Conservation (phyloP, 2,113 vertebrate species). For the Tragelaphus buxtoni region DNA sequence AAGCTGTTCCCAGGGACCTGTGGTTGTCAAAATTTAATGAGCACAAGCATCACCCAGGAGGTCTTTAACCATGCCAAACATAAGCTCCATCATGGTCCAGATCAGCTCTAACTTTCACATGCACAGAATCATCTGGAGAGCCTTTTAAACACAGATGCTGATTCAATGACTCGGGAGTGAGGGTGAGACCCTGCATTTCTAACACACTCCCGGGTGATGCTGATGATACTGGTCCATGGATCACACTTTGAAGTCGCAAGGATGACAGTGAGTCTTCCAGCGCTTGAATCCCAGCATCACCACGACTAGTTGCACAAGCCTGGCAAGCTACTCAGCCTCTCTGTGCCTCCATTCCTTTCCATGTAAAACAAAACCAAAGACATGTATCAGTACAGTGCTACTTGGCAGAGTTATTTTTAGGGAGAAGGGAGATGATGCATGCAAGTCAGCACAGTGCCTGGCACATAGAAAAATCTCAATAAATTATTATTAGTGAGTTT, state of each 20-base stretch:
- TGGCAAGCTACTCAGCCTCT: not conserved
- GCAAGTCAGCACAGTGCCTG: not conserved
- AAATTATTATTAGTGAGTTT: not conserved
- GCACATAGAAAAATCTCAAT: not conserved
- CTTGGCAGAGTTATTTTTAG: not conserved
- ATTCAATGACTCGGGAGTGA: too few relatives aligned
- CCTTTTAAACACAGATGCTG: not conserved
- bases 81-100: not conserved
- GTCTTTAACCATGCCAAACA: not conserved
- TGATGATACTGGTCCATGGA: not conserved
- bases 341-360: not conserved
- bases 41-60: not conserved
- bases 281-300: not conserved
- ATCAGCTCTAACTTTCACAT: not conserved
- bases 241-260: not conserved
- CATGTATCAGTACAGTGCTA: not conserved
- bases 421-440: not conserved
- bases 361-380: not conserved
- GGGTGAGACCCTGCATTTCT: not conserved
- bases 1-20: not conserved
- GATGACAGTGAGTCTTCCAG: not conserved
- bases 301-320: not conserved
- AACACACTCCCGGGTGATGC: not conserved
- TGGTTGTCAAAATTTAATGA: not conserved
- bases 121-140: not conserved